A percentile compares a stretch with the other conserved stretches of the same genome.
phyloP scores from a whole-genome alignment of 2,888 invertebrate genomes.

The Ochropleura plecta region DNA sequence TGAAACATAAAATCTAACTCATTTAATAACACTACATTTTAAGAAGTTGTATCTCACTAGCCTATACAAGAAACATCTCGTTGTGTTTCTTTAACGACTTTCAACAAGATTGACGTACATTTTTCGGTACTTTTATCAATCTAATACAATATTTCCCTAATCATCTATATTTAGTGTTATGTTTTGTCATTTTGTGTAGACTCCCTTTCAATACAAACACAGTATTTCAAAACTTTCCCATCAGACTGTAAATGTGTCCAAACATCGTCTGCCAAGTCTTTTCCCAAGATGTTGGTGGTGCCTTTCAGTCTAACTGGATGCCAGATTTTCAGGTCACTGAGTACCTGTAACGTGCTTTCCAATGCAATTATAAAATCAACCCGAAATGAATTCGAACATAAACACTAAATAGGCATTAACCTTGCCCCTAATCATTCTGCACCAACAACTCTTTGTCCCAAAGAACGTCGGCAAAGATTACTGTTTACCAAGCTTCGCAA shows the following conservation, averaged over 20 bases:
- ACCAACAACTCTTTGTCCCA: conserved; percentile 70
- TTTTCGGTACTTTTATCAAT: background rate
- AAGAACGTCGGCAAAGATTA: conserved; percentile 80
- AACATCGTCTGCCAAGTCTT: no score
- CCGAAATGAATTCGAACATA: background rate
- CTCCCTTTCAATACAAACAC: background rate
- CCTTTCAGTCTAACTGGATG: no score
- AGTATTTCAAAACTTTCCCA: background rate
- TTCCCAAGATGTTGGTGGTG: no score
- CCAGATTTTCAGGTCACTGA: no score
- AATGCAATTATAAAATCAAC: no score
- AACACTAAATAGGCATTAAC: conserved; percentile 19
- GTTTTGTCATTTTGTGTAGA: background rate
- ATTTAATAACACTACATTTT: background rate
- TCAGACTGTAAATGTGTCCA: background rate
- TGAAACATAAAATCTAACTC: background rate
- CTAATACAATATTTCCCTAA: background rate
- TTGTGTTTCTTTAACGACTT: background rate
- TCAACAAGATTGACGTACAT: background rate
- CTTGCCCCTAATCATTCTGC: conserved; percentile 19
- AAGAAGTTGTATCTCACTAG: background rate
- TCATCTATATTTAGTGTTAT: background rate
- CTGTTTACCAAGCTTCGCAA: conserved; percentile 80
- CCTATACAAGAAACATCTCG: background rate
- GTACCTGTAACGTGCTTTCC: no score